Percentiles rank a stretch among this genome's conserved stretches.
Evolutionary conservation across 2,797 vertebrate species (phyloP).

Genomic region (Petrocephalus schoutedeni): DNA sequence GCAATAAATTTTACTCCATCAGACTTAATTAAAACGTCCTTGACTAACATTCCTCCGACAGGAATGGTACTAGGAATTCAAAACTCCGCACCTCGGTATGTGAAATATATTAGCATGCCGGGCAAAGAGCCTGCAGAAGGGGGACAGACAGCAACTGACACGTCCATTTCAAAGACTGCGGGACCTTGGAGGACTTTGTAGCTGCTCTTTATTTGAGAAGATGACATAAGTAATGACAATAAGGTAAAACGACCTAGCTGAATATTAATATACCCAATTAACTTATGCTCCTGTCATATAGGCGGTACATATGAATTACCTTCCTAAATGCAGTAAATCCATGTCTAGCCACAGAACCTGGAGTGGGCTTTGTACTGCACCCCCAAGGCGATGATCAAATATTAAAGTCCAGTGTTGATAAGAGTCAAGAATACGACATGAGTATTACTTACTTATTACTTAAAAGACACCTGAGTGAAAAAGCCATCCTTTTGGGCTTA

Average conservation of each 20-base stretch:
- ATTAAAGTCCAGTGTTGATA: background rate
- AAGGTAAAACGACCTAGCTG: background rate
- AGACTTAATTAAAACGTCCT: constrained; percentile 55
- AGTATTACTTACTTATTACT: background rate
- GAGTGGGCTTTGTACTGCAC: background rate
- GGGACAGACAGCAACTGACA: background rate
- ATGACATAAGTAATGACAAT: background rate
- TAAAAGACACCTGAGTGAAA: background rate
- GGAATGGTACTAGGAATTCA: constrained; percentile 43
- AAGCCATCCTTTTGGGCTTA: background rate
- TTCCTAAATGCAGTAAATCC: background rate
- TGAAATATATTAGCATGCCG: background rate
- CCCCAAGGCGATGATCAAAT: background rate
- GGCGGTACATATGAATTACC: background rate
- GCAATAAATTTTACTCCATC: constrained; percentile 33
- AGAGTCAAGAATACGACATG: background rate
- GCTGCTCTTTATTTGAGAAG: background rate
- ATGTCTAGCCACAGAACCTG: background rate
- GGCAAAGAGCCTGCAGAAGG: background rate
- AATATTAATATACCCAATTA: background rate
- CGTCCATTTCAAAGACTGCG: background rate
- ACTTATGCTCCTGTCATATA: background rate
- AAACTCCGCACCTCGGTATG: constrained; percentile 31
- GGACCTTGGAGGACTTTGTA: background rate
- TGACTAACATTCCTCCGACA: background rate